Conservation (phyloP, 2,797 vertebrate genomes). For the Molothrus ater region DNA sequence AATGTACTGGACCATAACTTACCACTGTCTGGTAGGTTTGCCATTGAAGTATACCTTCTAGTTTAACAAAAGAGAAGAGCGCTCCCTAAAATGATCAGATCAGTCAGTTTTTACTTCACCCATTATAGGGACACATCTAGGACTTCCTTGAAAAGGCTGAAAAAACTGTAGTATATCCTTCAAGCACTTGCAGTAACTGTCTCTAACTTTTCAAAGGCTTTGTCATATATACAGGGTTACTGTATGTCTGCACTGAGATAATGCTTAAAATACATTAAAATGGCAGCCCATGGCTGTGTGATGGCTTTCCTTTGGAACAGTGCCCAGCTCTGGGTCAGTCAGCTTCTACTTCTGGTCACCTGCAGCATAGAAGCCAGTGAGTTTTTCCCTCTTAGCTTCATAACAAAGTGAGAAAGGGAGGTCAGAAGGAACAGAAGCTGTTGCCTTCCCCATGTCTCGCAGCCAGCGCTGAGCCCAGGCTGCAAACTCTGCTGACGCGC, state of each 20-base stretch:
- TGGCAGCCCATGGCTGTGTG: accelerated
- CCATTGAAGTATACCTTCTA: not conserved
- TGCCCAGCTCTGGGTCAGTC: not conserved
- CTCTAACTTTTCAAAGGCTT: not conserved
- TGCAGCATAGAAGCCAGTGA: not conserved
- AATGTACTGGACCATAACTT: not conserved
- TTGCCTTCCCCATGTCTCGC: not conserved
- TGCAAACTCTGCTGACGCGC: not conserved
- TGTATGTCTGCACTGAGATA: not conserved
- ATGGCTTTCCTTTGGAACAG: not conserved
- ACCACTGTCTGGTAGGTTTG: not conserved
- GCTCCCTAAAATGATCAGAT: not conserved
- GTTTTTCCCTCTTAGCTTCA: not conserved
- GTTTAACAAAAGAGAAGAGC: not conserved
- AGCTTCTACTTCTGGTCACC: not conserved
- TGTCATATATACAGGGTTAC: not conserved
- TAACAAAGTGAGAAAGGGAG: not conserved
- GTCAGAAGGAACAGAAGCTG: not conserved
- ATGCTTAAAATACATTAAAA: not conserved
- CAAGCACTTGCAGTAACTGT: not conserved
- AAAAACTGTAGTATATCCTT: not conserved
- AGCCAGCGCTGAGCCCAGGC: not conserved
- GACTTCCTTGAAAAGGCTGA: not conserved
- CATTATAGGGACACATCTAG: not conserved
- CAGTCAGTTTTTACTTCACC: not conserved